Conservation (phyloP, 2,113 vertebrate species). For the Engystomops pustulosus region DNA sequence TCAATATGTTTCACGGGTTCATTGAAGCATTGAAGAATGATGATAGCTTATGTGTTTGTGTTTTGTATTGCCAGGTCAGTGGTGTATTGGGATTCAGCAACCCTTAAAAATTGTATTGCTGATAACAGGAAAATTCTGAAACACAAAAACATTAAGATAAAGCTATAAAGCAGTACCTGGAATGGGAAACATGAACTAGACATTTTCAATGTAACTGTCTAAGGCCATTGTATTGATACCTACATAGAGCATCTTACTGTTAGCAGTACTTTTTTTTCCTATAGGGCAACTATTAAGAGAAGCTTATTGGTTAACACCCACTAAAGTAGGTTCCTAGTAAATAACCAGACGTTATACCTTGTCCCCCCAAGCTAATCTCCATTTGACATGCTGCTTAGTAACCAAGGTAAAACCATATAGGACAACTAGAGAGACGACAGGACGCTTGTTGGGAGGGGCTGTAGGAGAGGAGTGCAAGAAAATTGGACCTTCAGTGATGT, state of each 20-base stretch:
- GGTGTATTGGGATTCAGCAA: neutral
- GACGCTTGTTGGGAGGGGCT: too few relatives aligned
- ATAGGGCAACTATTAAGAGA: neutral
- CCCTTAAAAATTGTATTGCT: constrained; percentile 2
- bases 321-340: too few relatives aligned
- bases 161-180: neutral
- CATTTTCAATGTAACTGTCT: neutral
- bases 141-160: neutral
- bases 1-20: constrained; percentile 2
- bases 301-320: too few relatives aligned
- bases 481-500: too few relatives aligned
- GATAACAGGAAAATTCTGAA: constrained; percentile 10
- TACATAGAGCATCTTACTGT: neutral
- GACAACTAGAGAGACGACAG: too few relatives aligned
- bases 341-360: too few relatives aligned
- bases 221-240: neutral
- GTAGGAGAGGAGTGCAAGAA: too few relatives aligned
- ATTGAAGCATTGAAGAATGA: constrained; percentile 40
- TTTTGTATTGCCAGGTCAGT: constrained; percentile 21
- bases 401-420: too few relatives aligned
- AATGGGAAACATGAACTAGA: neutral
- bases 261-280: neutral
- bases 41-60: constrained; percentile 19
- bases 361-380: too few relatives aligned
- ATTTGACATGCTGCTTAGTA: too few relatives aligned